Conservation (phyloP, 2,888 invertebrate species). For the Pseudococcus viburni region DNA sequence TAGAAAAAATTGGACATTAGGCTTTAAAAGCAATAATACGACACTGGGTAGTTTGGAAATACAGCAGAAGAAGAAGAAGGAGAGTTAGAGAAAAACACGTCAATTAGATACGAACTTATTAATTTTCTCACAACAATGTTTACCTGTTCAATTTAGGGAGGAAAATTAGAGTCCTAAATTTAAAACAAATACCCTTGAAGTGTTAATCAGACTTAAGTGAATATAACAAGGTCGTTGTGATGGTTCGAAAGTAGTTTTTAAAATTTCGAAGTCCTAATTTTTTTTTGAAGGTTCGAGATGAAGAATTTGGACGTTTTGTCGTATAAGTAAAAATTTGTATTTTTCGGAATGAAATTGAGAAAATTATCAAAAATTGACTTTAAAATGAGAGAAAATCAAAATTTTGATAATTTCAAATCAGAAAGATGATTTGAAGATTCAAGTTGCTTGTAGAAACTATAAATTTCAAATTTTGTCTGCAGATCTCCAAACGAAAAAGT, state of each 20-base stretch:
- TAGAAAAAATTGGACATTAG: slow-evolving; percentile 43
- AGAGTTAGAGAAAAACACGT: background rate
- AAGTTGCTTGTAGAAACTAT: too few relatives aligned
- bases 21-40: slow-evolving; percentile 19
- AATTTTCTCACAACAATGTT: slow-evolving; percentile 39
- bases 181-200: slow-evolving; percentile 36
- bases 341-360: too few relatives aligned
- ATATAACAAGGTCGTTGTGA: background rate
- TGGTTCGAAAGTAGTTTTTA: background rate
- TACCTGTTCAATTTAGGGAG: background rate
- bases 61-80: background rate
- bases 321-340: too few relatives aligned
- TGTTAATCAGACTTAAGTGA: slow-evolving; percentile 20
- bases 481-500: too few relatives aligned
- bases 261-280: background rate
- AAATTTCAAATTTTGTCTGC: too few relatives aligned
- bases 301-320: too few relatives aligned
- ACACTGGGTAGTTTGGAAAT: background rate
- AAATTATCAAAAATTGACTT: too few relatives aligned
- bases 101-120: slow-evolving; percentile 12
- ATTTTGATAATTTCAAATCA: too few relatives aligned
- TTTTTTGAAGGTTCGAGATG: too few relatives aligned
- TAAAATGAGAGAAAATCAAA: too few relatives aligned
- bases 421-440: too few relatives aligned
- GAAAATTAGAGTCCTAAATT: background rate